phyloP scores from a whole-genome alignment of 1,140 invertebrate species.

The Apis laboriosa region DNA sequence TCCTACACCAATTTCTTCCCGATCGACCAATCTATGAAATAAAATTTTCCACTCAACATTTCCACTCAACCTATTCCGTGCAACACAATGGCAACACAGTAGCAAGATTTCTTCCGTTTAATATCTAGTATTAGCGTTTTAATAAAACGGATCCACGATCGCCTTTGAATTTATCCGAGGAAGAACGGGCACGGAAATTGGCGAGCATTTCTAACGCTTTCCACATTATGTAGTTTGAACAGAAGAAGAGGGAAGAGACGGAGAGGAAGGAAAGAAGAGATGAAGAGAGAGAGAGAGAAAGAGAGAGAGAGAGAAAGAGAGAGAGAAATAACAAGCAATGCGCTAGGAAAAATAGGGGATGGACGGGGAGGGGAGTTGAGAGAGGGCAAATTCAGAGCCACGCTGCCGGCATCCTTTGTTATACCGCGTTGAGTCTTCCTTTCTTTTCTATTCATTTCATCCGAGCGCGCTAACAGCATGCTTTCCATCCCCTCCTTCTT shows the following conservation, averaged over 20 bases:
- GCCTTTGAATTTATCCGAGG: conserved; percentile 27
- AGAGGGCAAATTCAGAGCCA: conserved; percentile 48
- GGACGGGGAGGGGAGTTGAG: neutral
- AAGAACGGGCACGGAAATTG: conserved; percentile 5
- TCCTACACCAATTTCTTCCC: neutral
- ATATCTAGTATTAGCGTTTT: conserved; percentile 7
- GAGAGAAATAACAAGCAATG: conserved; percentile 10
- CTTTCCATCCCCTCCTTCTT: neutral
- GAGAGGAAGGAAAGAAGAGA: too few species aligned
- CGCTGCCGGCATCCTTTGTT: conserved; percentile 56
- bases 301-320: neutral
- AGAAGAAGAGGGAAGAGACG: neutral
- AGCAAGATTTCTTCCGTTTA: neutral
- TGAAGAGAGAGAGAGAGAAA: too few species aligned
- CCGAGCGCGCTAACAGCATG: conserved; percentile 10
- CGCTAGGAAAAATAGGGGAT: conserved; percentile 22
- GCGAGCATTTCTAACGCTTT: conserved; percentile 43
- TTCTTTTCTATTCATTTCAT: conserved; percentile 52
- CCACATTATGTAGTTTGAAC: conserved; percentile 10
- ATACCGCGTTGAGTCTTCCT: conserved; percentile 38
- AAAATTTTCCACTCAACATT: neutral
- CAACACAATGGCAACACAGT: neutral
- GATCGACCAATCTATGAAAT: neutral
- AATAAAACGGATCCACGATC: conserved; percentile 27
- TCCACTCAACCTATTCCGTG: neutral